These are phyloP conservation scores for Columba guinea DNA, from an alignment of 2,797 vertebrate species.

Conservation along the genomic window DNA sequence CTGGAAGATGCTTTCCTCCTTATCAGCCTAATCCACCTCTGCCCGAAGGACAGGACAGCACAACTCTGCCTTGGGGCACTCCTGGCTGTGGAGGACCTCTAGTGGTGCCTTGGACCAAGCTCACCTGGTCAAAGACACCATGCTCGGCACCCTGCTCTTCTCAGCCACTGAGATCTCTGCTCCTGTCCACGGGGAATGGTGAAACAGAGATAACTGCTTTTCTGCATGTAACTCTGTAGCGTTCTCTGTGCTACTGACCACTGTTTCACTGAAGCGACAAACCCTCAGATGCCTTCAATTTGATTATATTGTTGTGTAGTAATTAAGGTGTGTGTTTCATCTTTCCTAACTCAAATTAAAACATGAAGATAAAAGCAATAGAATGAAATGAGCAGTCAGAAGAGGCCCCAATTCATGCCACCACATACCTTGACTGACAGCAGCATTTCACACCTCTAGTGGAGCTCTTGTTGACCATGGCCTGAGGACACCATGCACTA, in stretches of 20 bases:
- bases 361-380: neutral
- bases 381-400: neutral
- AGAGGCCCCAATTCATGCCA: neutral
- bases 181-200: neutral
- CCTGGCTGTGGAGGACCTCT: neutral
- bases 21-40: neutral
- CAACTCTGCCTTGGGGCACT: neutral
- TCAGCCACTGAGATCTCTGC: fast-evolving
- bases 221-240: neutral
- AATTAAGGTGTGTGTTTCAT: neutral
- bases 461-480: fast-evolving
- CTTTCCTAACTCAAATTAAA: neutral
- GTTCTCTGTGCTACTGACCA: neutral
- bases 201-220: neutral
- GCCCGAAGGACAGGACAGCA: neutral
- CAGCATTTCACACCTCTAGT: neutral
- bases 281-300: neutral
- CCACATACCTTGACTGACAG: neutral
- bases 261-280: neutral
- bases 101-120: neutral
- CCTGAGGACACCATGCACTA: neutral
- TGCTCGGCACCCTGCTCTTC: neutral
- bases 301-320: neutral
- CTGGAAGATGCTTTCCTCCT: neutral
- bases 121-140: neutral